Conservation (phyloP, 2,113 vertebrate genomes). For the Triplophysa rosa region DNA sequence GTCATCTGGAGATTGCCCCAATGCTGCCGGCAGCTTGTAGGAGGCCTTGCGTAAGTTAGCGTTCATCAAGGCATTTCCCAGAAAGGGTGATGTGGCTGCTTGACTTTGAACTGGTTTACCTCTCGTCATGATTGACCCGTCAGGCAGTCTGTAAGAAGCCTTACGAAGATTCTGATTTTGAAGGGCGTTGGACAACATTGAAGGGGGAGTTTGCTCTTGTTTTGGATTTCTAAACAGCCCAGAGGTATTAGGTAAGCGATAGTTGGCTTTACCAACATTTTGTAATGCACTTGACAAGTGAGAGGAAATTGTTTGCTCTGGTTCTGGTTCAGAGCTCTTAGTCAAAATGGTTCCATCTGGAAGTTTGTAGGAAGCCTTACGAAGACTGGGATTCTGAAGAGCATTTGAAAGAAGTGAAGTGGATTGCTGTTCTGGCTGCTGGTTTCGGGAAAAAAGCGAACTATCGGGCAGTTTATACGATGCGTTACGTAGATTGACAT, state of each 20-base stretch:
- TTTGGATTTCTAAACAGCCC: conserved; percentile 51
- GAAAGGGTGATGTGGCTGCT: conserved; percentile 56
- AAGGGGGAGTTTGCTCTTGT: conserved; percentile 48
- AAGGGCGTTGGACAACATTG: conserved; percentile 66
- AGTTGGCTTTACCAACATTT: conserved; percentile 67
- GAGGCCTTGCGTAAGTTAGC: conserved; percentile 65
- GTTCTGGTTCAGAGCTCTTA: conserved; percentile 39
- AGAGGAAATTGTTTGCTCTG: conserved; percentile 58
- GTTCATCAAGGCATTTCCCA: conserved; percentile 69
- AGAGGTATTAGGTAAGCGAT: conserved; percentile 66
- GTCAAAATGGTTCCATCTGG: conserved; percentile 58
- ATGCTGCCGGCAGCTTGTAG: conserved; percentile 62
- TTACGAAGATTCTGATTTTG: conserved; percentile 66
- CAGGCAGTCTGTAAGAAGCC: conserved; percentile 68
- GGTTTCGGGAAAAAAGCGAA: conserved; percentile 46
- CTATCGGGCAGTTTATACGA: conserved; percentile 69
- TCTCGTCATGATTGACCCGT: conserved; percentile 68
- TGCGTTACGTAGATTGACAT: conserved; percentile 67
- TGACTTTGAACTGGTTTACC: conserved; percentile 58
- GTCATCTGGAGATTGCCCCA: conserved; percentile 49
- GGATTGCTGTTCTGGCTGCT: conserved; percentile 43
- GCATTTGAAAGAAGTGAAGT: conserved; percentile 51
- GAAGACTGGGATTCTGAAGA: conserved; percentile 66
- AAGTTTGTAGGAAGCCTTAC: conserved; percentile 62
- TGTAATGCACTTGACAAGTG: conserved; percentile 68